Evolutionary conservation across 2,113 vertebrate genomes (phyloP).

Genomic region (Xiphophorus couchianus): DNA sequence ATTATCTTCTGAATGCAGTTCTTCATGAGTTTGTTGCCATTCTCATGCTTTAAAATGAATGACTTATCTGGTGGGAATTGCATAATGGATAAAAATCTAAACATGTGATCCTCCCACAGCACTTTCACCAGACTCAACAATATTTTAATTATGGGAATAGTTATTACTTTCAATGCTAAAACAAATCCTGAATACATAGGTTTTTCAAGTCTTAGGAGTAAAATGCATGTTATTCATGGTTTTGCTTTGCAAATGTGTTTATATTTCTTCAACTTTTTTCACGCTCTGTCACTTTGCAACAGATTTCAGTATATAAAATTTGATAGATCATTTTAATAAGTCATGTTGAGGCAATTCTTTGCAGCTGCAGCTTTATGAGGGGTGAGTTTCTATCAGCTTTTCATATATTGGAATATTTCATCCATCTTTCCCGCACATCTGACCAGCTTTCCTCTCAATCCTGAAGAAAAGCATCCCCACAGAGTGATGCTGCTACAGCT

Average conservation of each 20-base stretch:
- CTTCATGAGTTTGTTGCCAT: not conserved
- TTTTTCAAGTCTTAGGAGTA: not conserved
- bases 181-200: not conserved
- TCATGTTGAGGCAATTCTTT: too few species aligned
- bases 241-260: too few species aligned
- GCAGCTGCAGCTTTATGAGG: not conserved
- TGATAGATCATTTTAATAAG: too few species aligned
- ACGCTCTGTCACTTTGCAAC: not conserved
- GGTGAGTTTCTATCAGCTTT: too few species aligned
- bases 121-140: not conserved
- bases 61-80: not conserved
- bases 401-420: too few species aligned
- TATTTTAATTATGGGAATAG: not conserved
- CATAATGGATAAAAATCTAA: not conserved
- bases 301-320: too few species aligned
- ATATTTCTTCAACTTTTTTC: too few species aligned
- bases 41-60: constrained; percentile 13
- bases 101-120: not conserved
- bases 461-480: too few species aligned
- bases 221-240: too few species aligned
- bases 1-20: not conserved
- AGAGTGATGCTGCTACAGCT: too few species aligned
- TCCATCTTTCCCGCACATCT: too few species aligned
- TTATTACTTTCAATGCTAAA: not conserved
- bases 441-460: too few species aligned